Evolutionary conservation across 2,797 vertebrate species (phyloP), one percentile per base, ranked within the genome.

Genomic region (Premnoplex brunnescens): DNA sequence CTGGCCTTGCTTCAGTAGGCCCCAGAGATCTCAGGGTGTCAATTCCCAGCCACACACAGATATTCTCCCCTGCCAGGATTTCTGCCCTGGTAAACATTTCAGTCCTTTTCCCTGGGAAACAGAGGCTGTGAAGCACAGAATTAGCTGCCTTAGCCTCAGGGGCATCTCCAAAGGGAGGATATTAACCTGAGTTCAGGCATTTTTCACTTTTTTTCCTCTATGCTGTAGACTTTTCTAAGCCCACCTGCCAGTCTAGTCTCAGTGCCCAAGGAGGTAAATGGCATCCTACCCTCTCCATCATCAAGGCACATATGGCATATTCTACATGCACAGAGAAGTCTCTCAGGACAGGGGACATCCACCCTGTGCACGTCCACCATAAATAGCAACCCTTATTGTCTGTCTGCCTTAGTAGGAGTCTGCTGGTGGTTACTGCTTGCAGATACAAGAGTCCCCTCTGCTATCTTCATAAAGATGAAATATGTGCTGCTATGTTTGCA

Each of bases 31-130:
- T 41, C 69, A 1, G 23, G 63, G 39, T 51, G 83, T 82, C 88
- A 94, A 72, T 95, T 97, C 93, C 77, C 92, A 95, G 77, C 83
- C 94, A 89, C 91, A 92, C 95, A 93, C 93, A 94, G 64, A 91
- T 28, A n/a, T 30, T 68, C 76, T 87, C 63, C 68, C 72, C 89
- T 76, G 19, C 58, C 79, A 92, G 67, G 41, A 12, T 63, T 76
- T 90, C 78, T 88, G 85, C 67, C 79, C 71, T 71, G 23, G 54
- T 69, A 91, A 96, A 91, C 69, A 93, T 76, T 89, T 85, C 5
- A 1, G 30, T 22, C 30, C 60, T 93, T 78, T 94, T 95, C 62
- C 76, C 80, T 90, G 93, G 67, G 83, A 95, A 93, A 69, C 1
- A 0, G 24, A 24, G 36, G 51, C 36, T 90, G 58, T 0, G 0